Conservation (phyloP, 53 echinoderm and acorn worm genomes). For the Pentamera pediparva region DNA sequence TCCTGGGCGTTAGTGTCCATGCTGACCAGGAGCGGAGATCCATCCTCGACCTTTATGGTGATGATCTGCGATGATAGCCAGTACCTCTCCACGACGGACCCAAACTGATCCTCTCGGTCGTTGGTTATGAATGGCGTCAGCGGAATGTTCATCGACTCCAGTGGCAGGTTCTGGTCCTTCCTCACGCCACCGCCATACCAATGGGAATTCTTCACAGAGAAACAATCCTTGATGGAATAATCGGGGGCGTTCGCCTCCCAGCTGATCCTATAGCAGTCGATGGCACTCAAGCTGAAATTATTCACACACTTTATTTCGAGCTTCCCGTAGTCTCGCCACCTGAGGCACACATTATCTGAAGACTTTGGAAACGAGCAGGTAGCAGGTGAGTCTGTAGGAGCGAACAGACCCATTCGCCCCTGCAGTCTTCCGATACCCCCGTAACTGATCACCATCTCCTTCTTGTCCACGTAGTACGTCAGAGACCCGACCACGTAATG, state of each 20-base stretch:
- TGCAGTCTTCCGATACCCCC: conserved; percentile 43
- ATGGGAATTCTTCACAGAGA: conserved; percentile 62
- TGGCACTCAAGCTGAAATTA: conserved; percentile 18
- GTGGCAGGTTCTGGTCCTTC: conserved; percentile 68
- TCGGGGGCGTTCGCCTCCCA: conserved; percentile 63
- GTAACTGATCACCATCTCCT: conserved; percentile 49
- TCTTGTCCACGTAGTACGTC: conserved; percentile 53
- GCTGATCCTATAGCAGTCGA: conserved; percentile 72
- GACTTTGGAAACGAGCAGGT: conserved; percentile 53
- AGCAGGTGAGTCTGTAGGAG: conserved; percentile 59
- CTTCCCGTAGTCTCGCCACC: conserved; percentile 64
- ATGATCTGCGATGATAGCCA: conserved; percentile 80
- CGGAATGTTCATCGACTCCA: conserved; percentile 57
- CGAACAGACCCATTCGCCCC: conserved; percentile 57
- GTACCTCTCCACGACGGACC: conserved; percentile 78
- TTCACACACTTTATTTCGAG: conserved; percentile 46
- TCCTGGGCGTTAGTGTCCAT: conserved; percentile 50
- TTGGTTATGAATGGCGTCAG: conserved; percentile 60
- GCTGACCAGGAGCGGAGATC: conserved; percentile 62
- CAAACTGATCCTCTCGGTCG: conserved; percentile 52
- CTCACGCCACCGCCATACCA: conserved; percentile 87
- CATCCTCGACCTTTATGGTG: conserved; percentile 56
- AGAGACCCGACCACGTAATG: conserved; percentile 72
- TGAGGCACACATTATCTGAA: conserved; percentile 56
- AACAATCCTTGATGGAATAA: conserved; percentile 65